Evolutionary conservation across 2,797 vertebrate genomes (phyloP), one percentile per base, ranked within the genome.

Genomic region (Pogoniulus pusillus): DNA sequence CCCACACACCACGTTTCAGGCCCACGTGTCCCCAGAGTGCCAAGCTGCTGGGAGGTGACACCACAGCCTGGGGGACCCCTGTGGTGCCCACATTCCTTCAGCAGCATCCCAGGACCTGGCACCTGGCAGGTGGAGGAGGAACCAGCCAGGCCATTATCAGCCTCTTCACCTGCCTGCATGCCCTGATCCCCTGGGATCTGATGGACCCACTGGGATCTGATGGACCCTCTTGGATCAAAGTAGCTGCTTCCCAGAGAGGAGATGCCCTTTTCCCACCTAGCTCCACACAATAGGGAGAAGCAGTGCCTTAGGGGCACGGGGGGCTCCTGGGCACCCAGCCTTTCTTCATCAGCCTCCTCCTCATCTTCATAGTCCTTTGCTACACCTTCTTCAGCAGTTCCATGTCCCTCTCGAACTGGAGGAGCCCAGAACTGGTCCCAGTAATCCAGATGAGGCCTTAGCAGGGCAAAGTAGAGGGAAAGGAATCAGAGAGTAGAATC

Each of bases 51-150:
- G 76, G 54, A 62, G 19, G 63, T 4, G 14, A 22, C 35, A 27
- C 26, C 0, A 17, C 7, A 2, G 72, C 66, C 62, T 19, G 1
- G 37, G 11, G 13, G 10, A 17, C 64, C 6, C 26, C 49, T 2
- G 49, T 1, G 7, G 49, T 1, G 7, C 51, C 74, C 7, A 0
- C 49, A 7, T 16, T 66, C 55, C 39, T 9, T 29, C 1, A 4
- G 41, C 41, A 53, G 47, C 79, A 16, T 6, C 74, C 66, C 3
- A 3, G 37, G 10, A 32, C 41, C 19, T 4, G 2, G 41, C 2
- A 4, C 35, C 51, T 49, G 41, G 32, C 29, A 34, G 60, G 60
- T 51, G 43, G 22, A 35, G 35, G 17, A 53, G 45, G 71, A 58
- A 14, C 29, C 2, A 4, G 43, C 16, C 62, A 20, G 19, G 5